Conservation (phyloP, 2,888 invertebrate species). For the Diploptera punctata region DNA sequence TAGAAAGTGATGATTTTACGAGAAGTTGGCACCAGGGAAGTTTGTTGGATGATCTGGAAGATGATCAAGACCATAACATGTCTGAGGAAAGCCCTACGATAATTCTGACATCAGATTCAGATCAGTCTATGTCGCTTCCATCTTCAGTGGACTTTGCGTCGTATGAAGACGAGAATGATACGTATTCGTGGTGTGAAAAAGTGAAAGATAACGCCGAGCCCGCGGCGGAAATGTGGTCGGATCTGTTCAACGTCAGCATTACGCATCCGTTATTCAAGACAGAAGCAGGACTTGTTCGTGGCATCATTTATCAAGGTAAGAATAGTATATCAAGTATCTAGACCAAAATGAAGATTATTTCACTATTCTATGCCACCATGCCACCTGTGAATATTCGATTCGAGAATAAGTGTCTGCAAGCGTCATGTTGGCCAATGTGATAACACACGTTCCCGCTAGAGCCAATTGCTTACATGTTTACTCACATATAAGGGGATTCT, state of each 20-base stretch:
- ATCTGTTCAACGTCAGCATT: background rate
- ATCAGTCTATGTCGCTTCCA: background rate
- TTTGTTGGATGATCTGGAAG: background rate
- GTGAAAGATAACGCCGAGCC: background rate
- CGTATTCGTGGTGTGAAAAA: background rate
- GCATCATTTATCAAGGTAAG: conserved; percentile 4
- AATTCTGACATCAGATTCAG: background rate
- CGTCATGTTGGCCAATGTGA: no score
- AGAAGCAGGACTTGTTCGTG: background rate
- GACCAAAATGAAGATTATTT: no score
- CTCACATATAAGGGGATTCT: no score
- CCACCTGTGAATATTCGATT: no score
- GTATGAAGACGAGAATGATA: background rate
- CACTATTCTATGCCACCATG: no score
- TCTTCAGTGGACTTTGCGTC: background rate
- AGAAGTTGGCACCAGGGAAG: background rate
- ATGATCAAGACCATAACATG: background rate
- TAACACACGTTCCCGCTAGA: no score
- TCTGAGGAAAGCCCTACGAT: conserved; percentile 3
- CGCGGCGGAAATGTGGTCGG: background rate
- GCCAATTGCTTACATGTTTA: no score
- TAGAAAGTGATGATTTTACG: background rate
- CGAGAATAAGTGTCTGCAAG: no score
- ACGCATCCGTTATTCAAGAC: background rate
- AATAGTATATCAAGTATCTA: no score